phyloP scores from a whole-genome alignment of 2,797 vertebrate species.

The Thripadectes ignobilis region DNA sequence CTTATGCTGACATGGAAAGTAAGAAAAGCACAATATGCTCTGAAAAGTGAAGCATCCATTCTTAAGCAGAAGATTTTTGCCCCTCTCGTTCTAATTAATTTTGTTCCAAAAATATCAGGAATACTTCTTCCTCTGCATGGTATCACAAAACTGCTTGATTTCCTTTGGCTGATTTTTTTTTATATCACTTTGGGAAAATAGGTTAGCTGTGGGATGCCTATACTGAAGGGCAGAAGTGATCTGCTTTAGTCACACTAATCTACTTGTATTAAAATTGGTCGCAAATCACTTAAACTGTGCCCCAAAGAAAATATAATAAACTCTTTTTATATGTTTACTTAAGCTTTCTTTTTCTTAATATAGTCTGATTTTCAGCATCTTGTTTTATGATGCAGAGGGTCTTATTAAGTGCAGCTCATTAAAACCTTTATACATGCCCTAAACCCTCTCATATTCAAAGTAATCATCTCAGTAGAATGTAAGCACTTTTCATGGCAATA shows the following conservation, averaged over 20 bases:
- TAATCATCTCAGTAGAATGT: not conserved
- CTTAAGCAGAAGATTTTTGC: not conserved
- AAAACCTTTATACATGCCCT: not conserved
- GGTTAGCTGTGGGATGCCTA: slow-evolving; percentile 41
- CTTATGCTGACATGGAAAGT: not conserved
- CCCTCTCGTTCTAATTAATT: slow-evolving; percentile 21
- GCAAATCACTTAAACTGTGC: not conserved
- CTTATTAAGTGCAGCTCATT: not conserved
- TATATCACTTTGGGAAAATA: slow-evolving; percentile 47
- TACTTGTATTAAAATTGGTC: slow-evolving; percentile 8
- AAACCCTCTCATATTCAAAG: not conserved
- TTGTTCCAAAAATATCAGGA: slow-evolving; percentile 7
- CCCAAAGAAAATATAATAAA: not conserved
- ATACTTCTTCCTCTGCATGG: slow-evolving; percentile 42
- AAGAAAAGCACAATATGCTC: not conserved
- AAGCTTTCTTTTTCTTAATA: not conserved
- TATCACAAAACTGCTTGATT: slow-evolving; percentile 47
- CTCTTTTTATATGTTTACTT: not conserved
- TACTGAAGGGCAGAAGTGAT: not conserved
- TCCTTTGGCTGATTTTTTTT: slow-evolving; percentile 47
- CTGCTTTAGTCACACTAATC: not conserved
- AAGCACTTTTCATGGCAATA: not conserved
- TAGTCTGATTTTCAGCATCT: not conserved
- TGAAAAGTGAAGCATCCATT: not conserved
- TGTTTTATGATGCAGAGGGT: not conserved